Evolutionary conservation across 2,888 invertebrate genomes (phyloP).

Genomic region (Cataglyphis rosenhaueri): DNA sequence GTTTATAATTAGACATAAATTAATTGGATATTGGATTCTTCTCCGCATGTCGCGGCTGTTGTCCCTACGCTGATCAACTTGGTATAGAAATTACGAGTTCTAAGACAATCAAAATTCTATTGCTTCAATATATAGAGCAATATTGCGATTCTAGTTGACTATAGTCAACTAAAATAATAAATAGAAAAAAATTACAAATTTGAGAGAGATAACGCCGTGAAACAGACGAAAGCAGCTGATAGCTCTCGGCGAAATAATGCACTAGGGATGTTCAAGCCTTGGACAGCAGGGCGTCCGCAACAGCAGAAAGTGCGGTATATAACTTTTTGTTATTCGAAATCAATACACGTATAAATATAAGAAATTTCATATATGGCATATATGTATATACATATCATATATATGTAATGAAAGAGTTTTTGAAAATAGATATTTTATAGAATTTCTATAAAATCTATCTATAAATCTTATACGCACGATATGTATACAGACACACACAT

Average conservation of each 20-base stretch:
- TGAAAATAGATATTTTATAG: not conserved
- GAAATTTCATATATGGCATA: not conserved
- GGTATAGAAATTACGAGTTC: constrained; percentile 1
- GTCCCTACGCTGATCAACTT: not conserved
- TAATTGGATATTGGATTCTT: constrained; percentile 50
- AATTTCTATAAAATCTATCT: not conserved
- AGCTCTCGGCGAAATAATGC: constrained; percentile 11
- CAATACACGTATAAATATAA: not conserved
- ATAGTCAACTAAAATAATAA: not conserved
- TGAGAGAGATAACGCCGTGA: not conserved
- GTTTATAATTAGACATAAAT: constrained; percentile 58
- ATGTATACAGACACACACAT: not conserved
- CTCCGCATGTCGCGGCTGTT: constrained; percentile 24
- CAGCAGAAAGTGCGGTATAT: not conserved
- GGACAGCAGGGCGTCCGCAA: constrained; percentile 9
- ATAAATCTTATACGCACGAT: not conserved
- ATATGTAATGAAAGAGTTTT: not conserved
- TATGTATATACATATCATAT: not conserved
- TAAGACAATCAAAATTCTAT: not conserved
- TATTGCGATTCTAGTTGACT: not conserved
- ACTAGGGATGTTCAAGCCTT: constrained; percentile 15
- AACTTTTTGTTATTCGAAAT: not conserved
- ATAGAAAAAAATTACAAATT: constrained; percentile 21
- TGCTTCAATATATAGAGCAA: constrained; percentile 6
- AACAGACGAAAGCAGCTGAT: constrained; percentile 11